phyloP scores from a whole-genome alignment of 2,797 vertebrate species.

The Pampus argenteus region DNA sequence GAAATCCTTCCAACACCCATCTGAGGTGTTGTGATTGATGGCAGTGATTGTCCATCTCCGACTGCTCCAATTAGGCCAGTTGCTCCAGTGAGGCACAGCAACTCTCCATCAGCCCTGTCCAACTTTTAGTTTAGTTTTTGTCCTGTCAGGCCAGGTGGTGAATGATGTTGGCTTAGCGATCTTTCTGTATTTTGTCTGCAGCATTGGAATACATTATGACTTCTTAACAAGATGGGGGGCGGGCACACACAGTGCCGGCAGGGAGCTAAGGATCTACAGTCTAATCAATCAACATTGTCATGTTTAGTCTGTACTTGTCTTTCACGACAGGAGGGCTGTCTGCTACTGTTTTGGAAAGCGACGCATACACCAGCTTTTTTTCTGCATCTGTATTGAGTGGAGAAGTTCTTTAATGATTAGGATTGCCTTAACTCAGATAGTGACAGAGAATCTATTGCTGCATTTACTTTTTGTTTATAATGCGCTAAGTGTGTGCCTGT shows the following conservation, averaged over 20 bases:
- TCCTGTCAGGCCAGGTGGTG: conserved; percentile 51
- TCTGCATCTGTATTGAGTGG: background rate
- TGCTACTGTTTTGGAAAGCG: conserved; percentile 37
- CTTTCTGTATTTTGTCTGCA: conserved; percentile 61
- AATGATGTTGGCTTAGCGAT: conserved; percentile 39
- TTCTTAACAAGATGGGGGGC: conserved; percentile 22
- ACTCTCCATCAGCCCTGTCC: conserved; percentile 30
- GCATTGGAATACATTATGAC: conserved; percentile 44
- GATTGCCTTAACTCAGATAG: conserved; percentile 14
- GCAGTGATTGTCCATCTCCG: conserved; percentile 48
- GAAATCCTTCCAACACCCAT: conserved; percentile 66
- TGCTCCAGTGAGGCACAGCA: conserved; percentile 54
- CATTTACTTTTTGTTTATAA: conserved; percentile 25
- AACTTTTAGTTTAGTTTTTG: conserved; percentile 34
- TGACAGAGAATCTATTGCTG: conserved; percentile 10
- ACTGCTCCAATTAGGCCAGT: conserved; percentile 69
- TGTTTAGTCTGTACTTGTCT: conserved; percentile 68
- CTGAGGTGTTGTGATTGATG: conserved; percentile 62
- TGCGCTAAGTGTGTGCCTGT: background rate
- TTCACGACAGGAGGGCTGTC: conserved; percentile 46
- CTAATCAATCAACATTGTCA: conserved; percentile 66
- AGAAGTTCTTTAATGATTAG: conserved; percentile 26
- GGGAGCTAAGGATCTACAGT: conserved; percentile 47
- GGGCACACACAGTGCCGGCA: conserved; percentile 29
- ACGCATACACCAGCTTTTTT: background rate